Evolutionary conservation across 2,797 vertebrate genomes (phyloP), one percentile per base, ranked within the genome.

Genomic region (Halcyon leucocephala): DNA sequence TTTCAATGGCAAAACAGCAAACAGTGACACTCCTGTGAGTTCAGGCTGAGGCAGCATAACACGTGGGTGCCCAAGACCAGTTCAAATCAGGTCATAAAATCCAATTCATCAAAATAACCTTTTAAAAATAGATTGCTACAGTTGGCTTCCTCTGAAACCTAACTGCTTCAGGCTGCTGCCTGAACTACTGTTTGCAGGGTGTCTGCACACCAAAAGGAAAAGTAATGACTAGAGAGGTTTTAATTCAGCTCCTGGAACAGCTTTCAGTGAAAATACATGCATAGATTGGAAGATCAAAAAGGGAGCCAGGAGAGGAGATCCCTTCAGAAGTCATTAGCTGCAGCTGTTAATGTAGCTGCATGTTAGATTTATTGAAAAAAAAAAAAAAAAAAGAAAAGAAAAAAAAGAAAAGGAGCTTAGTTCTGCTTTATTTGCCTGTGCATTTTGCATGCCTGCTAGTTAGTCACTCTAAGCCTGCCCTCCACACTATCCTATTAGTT

Each of bases 31-130:
- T 73, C 64, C 44, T 72, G 11, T 14, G 87, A 69, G 67, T 78
- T 82, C 44, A 60, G 42, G 55, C 71, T 85, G 28, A 3, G 3
- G n/a, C 24, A 69, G 29, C 7, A 2, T 26, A 91, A 62, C 39
- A 86, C 2, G 0, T 54, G 67, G 25, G 21, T 86, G 42, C 66
- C 62, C 76, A 77, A 86, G 57, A 89, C 48, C 31, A 87, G 95
- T 95, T 96, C 94, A 97, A 86, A 93, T 79, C 90, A 89, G 94
- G 95, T 89, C 86, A 81, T 52, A 96, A 97, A 97, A 97, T 94
- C 86, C 80, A 95, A 85, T 95, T 89, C 86, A 84, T 92, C 60
- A 89, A 95, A 96, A 92, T 85, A 97, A 94, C 84, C 69, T 90
- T 82, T 93, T 81, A 91, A 96, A 97, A 97, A 95, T 86, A 97